These are phyloP conservation scores for Zaprionus obscuricornis DNA, from an alignment of 2,888 invertebrate genomes.

Conservation along the genomic window DNA sequence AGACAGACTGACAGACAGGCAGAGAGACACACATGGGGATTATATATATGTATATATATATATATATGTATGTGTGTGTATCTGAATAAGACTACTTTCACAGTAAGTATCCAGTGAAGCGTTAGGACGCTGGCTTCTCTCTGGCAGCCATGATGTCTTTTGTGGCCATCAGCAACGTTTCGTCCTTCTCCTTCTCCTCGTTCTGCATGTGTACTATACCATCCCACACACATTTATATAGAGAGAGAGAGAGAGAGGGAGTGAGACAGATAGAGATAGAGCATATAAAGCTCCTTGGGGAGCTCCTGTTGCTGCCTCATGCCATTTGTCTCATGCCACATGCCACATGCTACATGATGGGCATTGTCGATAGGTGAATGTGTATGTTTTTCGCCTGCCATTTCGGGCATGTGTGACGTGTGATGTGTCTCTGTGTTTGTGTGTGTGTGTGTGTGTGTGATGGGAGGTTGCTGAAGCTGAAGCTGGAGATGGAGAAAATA, in stretches of 20 bases:
- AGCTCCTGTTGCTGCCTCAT: slow-evolving; percentile 29
- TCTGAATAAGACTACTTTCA: slow-evolving; percentile 61
- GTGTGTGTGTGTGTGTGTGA: not conserved
- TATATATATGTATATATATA: slow-evolving; percentile 13
- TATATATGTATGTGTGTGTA: slow-evolving; percentile 40
- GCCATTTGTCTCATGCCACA: slow-evolving; percentile 1
- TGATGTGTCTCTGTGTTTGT: slow-evolving; percentile 3
- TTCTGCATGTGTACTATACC: slow-evolving; percentile 25
- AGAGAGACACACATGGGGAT: slow-evolving; percentile 28
- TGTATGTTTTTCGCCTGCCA: slow-evolving; percentile 13
- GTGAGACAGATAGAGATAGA: too few species aligned
- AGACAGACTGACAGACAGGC: slow-evolving; percentile 32
- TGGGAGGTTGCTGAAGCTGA: too few species aligned
- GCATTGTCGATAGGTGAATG: slow-evolving; percentile 71
- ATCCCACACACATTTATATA: slow-evolving; percentile 2
- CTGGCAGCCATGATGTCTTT: slow-evolving; percentile 81
- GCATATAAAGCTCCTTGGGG: slow-evolving; percentile 29
- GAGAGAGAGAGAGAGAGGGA: too few species aligned
- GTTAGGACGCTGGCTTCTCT: slow-evolving; percentile 65
- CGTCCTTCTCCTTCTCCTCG: too few species aligned
- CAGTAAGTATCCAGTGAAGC: slow-evolving; percentile 70
- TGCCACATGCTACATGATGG: slow-evolving; percentile 62
- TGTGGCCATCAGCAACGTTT: slow-evolving; percentile 76
- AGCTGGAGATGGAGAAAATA: too few species aligned
- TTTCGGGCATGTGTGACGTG: slow-evolving; percentile 35